Conservation (phyloP, 2,888 invertebrate genomes). For the Macaria notata region DNA sequence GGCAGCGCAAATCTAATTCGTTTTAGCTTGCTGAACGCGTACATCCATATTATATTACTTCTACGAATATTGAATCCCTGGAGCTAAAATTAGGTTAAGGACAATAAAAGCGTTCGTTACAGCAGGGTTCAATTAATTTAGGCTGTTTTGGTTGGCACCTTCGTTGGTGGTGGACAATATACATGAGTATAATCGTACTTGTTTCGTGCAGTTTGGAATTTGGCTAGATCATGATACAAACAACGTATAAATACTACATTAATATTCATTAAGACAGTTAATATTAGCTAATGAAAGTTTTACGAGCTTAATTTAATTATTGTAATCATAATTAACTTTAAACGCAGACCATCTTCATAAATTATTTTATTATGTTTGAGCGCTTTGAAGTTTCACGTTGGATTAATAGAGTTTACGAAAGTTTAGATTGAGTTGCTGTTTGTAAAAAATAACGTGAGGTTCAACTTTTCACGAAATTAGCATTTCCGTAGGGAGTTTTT, state of each 20-base stretch:
- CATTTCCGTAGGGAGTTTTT: no score
- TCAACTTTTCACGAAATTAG: no score
- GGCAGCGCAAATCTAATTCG: conserved; percentile 13
- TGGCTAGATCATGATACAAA: neutral
- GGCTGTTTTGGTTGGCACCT: conserved; percentile 13
- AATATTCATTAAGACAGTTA: neutral
- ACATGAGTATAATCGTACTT: neutral
- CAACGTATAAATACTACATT: neutral
- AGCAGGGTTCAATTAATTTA: conserved; percentile 8
- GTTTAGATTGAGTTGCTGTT: no score
- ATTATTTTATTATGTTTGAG: conserved; percentile 1
- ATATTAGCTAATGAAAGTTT: conserved; percentile 2
- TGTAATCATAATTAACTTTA: conserved; percentile 1
- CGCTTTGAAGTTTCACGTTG: neutral
- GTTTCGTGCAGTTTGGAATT: conserved; percentile 1
- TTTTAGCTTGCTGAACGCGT: conserved; percentile 10
- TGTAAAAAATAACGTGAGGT: no score
- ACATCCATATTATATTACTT: neutral
- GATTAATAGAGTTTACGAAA: neutral
- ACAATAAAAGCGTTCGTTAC: conserved; percentile 13
- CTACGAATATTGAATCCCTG: conserved; percentile 3
- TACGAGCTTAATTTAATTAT: conserved; percentile 3
- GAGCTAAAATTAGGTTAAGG: conserved; percentile 13
- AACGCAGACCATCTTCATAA: conserved; percentile 2
- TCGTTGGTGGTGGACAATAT: conserved; percentile 2